A percentile compares a stretch with the other conserved stretches of the same genome.
phyloP scores from a whole-genome alignment of 2,797 vertebrate species.

The Hypotaenidia okinawae region DNA sequence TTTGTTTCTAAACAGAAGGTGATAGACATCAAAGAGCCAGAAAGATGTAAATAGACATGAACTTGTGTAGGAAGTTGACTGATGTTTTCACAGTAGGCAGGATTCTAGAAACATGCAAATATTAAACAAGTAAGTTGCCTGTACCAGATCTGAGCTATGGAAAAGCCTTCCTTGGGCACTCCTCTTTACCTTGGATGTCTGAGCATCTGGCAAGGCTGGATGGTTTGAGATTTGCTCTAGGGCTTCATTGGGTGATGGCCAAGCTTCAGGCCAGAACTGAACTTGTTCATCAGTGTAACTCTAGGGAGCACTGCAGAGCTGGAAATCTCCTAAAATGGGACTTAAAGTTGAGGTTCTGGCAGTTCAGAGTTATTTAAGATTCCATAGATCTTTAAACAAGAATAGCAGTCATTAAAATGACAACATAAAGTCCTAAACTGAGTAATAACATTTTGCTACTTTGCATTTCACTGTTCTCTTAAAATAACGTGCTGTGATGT shows the following conservation, averaged over 20 bases:
- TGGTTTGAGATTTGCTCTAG: neutral
- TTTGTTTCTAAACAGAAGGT: neutral
- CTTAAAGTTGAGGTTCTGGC: neutral
- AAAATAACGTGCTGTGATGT: neutral
- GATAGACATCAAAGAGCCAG: neutral
- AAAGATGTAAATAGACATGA: neutral
- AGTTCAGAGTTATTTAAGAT: neutral
- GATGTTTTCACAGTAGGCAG: neutral
- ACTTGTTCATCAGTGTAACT: neutral
- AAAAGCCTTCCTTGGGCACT: neutral
- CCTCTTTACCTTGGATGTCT: neutral
- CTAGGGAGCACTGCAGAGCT: slow-evolving; percentile 36
- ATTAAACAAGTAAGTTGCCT: neutral
- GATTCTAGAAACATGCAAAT: neutral
- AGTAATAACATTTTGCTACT: slow-evolving; percentile 28
- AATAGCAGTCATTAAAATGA: slow-evolving; percentile 6
- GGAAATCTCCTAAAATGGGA: neutral
- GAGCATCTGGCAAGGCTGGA: neutral
- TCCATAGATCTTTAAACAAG: slow-evolving; percentile 8
- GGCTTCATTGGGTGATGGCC: neutral
- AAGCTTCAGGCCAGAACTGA: neutral
- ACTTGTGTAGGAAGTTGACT: neutral
- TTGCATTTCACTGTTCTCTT: neutral
- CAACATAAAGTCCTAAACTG: slow-evolving; percentile 19
- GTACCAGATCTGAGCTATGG: neutral